A percentile compares a stretch with the other conserved stretches of the same genome.
These are phyloP conservation scores for Eupeodes latifasciatus DNA, from an alignment of 2,888 invertebrate genomes.

Conservation along the genomic window DNA sequence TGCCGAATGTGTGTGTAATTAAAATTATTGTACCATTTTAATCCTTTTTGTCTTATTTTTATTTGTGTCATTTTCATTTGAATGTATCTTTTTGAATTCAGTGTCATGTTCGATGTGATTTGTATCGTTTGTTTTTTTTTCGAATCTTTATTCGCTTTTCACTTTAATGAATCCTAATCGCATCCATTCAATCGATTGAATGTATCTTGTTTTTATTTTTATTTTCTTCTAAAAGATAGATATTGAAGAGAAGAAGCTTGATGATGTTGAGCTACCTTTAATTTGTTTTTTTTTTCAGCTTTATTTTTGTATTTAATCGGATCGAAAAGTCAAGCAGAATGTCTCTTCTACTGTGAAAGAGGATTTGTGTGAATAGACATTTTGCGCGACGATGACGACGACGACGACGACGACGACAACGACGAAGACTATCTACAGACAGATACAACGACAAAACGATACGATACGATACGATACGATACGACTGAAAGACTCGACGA, in stretches of 20 bases:
- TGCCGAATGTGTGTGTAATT: constrained; percentile 53
- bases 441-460: background rate
- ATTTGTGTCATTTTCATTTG: background rate
- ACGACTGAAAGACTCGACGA: background rate
- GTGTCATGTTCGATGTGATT: constrained; percentile 69
- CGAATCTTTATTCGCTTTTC: constrained; percentile 57
- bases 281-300: constrained; percentile 6
- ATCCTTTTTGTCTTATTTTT: background rate
- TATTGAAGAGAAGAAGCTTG: constrained; percentile 29
- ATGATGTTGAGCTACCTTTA: constrained; percentile 65
- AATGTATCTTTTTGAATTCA: constrained; percentile 48
- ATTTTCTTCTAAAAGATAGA: constrained; percentile 3
- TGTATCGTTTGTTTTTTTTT: constrained; percentile 41
- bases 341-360: constrained; percentile 46
- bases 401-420: constrained; percentile 2
- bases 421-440: constrained; percentile 12
- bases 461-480: background rate
- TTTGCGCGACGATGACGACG: constrained; percentile 42
- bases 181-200: constrained; percentile 70
- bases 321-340: constrained; percentile 41
- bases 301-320: constrained; percentile 56
- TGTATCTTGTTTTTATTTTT: constrained; percentile 42
- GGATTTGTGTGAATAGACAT: constrained; percentile 56
- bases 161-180: constrained; percentile 73
- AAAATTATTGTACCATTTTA: constrained; percentile 51